Percentiles rank a stretch among this genome's conserved stretches.
These are phyloP conservation scores for Rhea americana DNA, from an alignment of 2,113 vertebrate species.

Conservation along the genomic window DNA sequence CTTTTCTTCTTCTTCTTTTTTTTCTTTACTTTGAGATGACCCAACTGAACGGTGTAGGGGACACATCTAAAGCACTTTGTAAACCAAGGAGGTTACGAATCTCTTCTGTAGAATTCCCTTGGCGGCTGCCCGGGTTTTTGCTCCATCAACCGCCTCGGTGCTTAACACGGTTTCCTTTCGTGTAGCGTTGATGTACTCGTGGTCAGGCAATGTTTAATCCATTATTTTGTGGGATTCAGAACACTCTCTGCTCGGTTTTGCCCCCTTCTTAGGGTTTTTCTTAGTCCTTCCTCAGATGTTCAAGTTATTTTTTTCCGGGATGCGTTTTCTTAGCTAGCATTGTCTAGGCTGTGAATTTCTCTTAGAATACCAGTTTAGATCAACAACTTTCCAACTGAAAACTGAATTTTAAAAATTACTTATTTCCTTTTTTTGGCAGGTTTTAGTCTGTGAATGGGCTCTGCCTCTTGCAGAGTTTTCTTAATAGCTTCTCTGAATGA, in stretches of 20 bases:
- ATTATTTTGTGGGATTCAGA: neutral
- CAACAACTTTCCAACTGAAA: neutral
- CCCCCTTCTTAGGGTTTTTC: neutral
- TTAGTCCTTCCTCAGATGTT: neutral
- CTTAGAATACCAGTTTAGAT: neutral
- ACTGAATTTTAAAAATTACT: neutral
- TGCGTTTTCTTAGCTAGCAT: neutral
- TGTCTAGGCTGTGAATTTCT: neutral
- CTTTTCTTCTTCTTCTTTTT: neutral
- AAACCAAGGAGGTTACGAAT: neutral
- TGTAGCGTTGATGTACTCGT: neutral
- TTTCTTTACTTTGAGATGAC: neutral
- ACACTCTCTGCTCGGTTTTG: neutral
- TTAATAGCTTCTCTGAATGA: neutral
- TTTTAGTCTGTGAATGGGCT: neutral
- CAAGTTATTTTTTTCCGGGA: neutral
- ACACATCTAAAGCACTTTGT: neutral
- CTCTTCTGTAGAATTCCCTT: neutral
- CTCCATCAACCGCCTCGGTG: fast-evolving
- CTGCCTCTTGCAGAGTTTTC: neutral
- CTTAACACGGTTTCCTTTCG: neutral
- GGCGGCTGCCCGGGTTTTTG: neutral
- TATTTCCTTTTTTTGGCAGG: neutral
- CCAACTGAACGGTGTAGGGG: fast-evolving
- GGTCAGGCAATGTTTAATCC: neutral